Conservation (phyloP, 1,140 invertebrate genomes). For the Drosophila pandora region DNA sequence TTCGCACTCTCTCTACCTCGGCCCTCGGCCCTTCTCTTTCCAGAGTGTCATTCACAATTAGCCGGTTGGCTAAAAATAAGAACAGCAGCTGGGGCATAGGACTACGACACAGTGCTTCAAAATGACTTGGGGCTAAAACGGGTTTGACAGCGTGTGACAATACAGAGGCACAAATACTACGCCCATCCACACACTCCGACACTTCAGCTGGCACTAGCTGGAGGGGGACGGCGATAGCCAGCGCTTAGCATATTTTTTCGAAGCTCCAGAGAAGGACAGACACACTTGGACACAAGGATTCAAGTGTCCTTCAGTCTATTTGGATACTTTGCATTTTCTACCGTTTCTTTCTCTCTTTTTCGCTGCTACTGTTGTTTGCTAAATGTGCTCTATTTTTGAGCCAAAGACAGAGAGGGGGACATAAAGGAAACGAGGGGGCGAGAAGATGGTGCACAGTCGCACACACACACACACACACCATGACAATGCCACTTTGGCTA, state of each 20-base stretch:
- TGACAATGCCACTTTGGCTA: conserved; percentile 78
- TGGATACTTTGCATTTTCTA: conserved; percentile 79
- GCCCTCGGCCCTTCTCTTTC: conserved; percentile 22
- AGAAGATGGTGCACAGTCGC: not conserved
- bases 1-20: not conserved
- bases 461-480: conserved; percentile 20
- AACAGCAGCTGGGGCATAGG: conserved; percentile 18
- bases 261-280: conserved; percentile 49
- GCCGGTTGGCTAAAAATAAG: conserved; percentile 75
- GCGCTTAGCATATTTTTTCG: conserved; percentile 64
- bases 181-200: conserved; percentile 19
- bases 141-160: conserved; percentile 77
- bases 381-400: conserved; percentile 80
- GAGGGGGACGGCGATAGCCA: conserved; percentile 29
- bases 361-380: conserved; percentile 47
- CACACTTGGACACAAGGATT: conserved; percentile 76
- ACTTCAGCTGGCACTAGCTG: conserved; percentile 29
- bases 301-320: conserved; percentile 80
- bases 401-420: conserved; percentile 21
- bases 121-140: conserved; percentile 61
- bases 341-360: conserved; percentile 27
- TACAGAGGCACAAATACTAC: conserved; percentile 25
- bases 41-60: conserved; percentile 74
- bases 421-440: not conserved
- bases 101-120: conserved; percentile 43